Percentiles rank a stretch among this genome's conserved stretches.
These are phyloP conservation scores for Sorex fumeus DNA, from an alignment of 2,113 vertebrate genomes.

Conservation along the genomic window DNA sequence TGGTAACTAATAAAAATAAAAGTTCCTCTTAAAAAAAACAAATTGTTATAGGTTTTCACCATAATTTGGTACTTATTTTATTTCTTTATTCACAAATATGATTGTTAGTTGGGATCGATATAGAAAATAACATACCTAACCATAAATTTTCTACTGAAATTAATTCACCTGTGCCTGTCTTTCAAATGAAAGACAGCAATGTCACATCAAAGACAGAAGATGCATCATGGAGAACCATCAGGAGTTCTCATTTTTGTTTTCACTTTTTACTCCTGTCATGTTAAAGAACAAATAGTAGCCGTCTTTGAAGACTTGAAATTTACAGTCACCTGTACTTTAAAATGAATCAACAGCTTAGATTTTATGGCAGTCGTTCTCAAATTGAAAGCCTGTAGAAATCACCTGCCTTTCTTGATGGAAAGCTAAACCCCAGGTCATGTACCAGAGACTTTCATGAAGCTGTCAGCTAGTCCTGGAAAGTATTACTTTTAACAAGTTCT, in stretches of 20 bases:
- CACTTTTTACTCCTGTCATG: background rate
- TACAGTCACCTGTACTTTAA: background rate
- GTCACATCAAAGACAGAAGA: background rate
- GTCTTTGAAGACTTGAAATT: background rate
- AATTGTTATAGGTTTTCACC: background rate
- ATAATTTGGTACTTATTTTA: background rate
- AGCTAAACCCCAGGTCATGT: background rate
- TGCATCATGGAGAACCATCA: background rate
- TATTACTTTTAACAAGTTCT: constrained; percentile 8
- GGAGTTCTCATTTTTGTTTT: background rate
- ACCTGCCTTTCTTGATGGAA: constrained; percentile 10
- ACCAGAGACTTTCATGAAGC: background rate
- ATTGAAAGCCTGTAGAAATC: background rate
- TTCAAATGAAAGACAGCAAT: background rate
- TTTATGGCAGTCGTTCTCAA: constrained; percentile 2
- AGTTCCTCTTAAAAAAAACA: background rate
- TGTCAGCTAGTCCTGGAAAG: background rate
- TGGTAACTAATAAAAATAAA: constrained; percentile 20
- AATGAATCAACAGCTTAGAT: background rate
- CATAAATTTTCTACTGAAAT: background rate
- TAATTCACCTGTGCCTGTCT: background rate
- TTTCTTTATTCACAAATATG: background rate
- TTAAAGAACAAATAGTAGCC: constrained; percentile 37
- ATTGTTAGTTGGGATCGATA: background rate
- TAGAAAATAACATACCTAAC: background rate